A percentile compares a stretch with the other conserved stretches of the same genome.
Conservation (phyloP, 2,888 invertebrate species). For the Isoperla grammatica region DNA sequence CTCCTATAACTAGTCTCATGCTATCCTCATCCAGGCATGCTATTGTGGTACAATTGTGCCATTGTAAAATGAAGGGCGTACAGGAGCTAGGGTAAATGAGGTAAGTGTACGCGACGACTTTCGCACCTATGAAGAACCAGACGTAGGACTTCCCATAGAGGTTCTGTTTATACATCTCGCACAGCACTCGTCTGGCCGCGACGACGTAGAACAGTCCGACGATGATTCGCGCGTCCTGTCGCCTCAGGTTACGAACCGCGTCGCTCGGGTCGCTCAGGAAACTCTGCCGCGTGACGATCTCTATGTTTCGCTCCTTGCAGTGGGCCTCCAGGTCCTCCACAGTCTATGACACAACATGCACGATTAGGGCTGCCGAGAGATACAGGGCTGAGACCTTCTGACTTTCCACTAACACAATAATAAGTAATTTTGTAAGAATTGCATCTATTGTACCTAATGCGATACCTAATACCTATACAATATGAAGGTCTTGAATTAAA, state of each 20-base stretch:
- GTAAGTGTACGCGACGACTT: background rate
- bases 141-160: constrained; percentile 94
- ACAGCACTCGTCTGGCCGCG: constrained; percentile 91
- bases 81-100: background rate
- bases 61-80: no score
- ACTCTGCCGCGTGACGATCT: constrained; percentile 94
- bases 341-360: constrained; percentile 66
- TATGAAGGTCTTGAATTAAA: no score
- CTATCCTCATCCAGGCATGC: no score
- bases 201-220: constrained; percentile 98
- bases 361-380: no score
- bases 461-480: no score
- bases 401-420: no score
- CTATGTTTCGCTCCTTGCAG: constrained; percentile 86
- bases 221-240: constrained; percentile 96
- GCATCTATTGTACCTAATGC: no score
- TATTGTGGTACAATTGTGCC: no score
- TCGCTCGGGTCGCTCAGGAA: constrained; percentile 96
- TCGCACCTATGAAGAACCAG: constrained; percentile 99
- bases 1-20: no score
- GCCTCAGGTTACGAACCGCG: constrained; percentile 87
- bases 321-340: constrained; percentile 95
- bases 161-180: constrained; percentile 91
- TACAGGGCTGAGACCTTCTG: no score
- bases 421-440: no score